Evolutionary conservation across 2,797 vertebrate genomes (phyloP).

Genomic region (Myotis findleyi): DNA sequence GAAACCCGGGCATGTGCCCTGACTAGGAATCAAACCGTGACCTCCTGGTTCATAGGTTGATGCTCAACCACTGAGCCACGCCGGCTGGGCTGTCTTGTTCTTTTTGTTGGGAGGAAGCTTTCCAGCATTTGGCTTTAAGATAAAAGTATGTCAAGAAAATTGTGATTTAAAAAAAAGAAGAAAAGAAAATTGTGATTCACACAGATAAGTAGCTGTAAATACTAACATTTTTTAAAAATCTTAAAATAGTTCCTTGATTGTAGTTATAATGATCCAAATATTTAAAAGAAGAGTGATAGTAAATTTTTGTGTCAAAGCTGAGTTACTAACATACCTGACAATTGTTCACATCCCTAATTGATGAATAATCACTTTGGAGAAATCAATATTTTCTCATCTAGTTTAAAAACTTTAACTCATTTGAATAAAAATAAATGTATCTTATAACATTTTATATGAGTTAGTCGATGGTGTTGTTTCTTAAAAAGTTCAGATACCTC

Average conservation of each 20-base stretch:
- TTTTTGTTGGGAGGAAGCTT: not conserved
- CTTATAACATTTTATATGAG: not conserved
- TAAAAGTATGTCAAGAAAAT: not conserved
- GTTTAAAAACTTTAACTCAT: not conserved
- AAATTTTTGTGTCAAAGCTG: constrained; percentile 41
- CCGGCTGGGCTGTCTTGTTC: not conserved
- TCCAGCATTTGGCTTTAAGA: constrained; percentile 25
- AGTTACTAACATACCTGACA: not conserved
- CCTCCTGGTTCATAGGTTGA: too few species aligned
- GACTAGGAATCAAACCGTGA: too few species aligned
- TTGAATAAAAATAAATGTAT: constrained; percentile 11
- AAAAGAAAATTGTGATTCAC: constrained; percentile 1
- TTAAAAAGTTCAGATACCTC: not conserved
- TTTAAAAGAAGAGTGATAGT: constrained; percentile 15
- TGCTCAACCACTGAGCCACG: too few species aligned
- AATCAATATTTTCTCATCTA: constrained; percentile 30
- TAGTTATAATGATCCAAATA: not conserved
- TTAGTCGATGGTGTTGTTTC: not conserved
- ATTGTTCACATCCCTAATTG: constrained; percentile 28
- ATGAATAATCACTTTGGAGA: constrained; percentile 40
- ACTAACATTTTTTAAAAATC: constrained; percentile 6
- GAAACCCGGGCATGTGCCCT: too few species aligned
- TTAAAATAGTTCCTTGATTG: not conserved
- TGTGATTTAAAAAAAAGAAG: not conserved
- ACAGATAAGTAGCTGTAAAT: not conserved